Conservation (phyloP, 2,888 invertebrate species). For the Eristalis tenax region DNA sequence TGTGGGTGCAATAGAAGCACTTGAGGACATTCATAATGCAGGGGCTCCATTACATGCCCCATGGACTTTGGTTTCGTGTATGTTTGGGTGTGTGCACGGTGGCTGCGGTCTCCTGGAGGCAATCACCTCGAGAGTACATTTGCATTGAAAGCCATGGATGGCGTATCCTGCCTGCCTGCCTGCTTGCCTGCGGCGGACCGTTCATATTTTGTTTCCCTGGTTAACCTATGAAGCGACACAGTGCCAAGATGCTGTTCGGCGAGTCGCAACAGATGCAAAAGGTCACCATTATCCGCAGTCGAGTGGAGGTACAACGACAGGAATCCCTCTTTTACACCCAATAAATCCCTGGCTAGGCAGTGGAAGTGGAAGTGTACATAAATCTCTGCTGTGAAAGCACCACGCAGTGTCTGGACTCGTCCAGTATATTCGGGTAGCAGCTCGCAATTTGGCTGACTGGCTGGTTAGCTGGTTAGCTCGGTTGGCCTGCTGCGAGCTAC, state of each 20-base stretch:
- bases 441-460: slow-evolving; percentile 50
- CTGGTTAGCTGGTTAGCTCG: slow-evolving; percentile 30
- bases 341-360: slow-evolving; percentile 58
- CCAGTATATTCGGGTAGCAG: slow-evolving; percentile 40
- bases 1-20: slow-evolving; percentile 70
- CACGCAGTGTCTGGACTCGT: slow-evolving; percentile 52
- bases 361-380: slow-evolving; percentile 56
- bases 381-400: slow-evolving; percentile 57
- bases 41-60: slow-evolving; percentile 52
- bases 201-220: slow-evolving; percentile 56
- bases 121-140: slow-evolving; percentile 57
- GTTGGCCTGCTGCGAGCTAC: slow-evolving; percentile 54
- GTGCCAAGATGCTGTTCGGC: slow-evolving; percentile 64
- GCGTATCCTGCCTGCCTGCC: background rate
- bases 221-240: slow-evolving; percentile 52
- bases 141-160: slow-evolving; percentile 36
- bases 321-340: slow-evolving; percentile 65
- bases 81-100: background rate
- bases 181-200: background rate
- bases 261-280: slow-evolving; percentile 67
- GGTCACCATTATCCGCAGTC: slow-evolving; percentile 43
- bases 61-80: slow-evolving; percentile 30
- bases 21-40: slow-evolving; percentile 71
- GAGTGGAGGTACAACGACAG: slow-evolving; percentile 25
- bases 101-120: slow-evolving; percentile 36